Evolutionary conservation across 2,113 vertebrate species (phyloP).

Genomic region (Petrocephalus microphthalmus): DNA sequence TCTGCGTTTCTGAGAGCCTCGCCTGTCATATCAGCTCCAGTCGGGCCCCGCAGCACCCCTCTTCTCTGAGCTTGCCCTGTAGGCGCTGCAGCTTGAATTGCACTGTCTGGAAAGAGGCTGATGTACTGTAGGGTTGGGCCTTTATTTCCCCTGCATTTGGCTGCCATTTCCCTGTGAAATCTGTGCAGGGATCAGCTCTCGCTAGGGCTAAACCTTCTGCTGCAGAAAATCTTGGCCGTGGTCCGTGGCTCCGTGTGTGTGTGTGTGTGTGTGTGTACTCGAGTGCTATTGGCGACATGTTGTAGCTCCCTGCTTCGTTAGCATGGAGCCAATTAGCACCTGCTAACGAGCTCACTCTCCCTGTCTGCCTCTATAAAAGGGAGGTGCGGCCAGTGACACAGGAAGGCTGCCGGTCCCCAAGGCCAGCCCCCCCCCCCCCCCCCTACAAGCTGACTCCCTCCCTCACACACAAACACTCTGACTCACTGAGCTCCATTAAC

Average conservation of each 20-base stretch:
- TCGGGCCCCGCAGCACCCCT: not conserved
- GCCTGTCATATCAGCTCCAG: not conserved
- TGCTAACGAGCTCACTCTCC: slow-evolving; percentile 38
- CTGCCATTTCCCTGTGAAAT: slow-evolving; percentile 11
- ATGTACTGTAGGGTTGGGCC: not conserved
- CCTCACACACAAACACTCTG: slow-evolving; percentile 11
- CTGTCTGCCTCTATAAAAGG: slow-evolving; percentile 13
- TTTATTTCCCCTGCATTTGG: not conserved
- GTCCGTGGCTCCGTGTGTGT: slow-evolving; percentile 13
- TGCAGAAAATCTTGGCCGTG: slow-evolving; percentile 1
- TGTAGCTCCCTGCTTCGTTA: slow-evolving; percentile 36
- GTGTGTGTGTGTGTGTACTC: slow-evolving; percentile 11
- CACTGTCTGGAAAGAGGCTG: slow-evolving; percentile 2
- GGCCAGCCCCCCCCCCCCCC: not conserved
- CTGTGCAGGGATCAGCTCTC: not conserved
- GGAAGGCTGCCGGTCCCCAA: slow-evolving; percentile 17
- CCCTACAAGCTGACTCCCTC: not conserved
- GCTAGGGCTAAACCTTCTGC: slow-evolving; percentile 2
- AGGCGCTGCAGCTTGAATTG: not conserved
- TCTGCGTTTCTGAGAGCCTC: not conserved
- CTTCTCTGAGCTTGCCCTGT: not conserved
- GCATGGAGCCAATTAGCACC: slow-evolving; percentile 45
- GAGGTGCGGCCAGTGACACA: slow-evolving; percentile 22
- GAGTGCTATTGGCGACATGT: slow-evolving; percentile 29
- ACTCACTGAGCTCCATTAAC: slow-evolving; percentile 12